Evolutionary conservation across 1,140 invertebrate genomes (phyloP), one percentile per base, ranked within the genome.

Genomic region (Ceratina japonica): DNA sequence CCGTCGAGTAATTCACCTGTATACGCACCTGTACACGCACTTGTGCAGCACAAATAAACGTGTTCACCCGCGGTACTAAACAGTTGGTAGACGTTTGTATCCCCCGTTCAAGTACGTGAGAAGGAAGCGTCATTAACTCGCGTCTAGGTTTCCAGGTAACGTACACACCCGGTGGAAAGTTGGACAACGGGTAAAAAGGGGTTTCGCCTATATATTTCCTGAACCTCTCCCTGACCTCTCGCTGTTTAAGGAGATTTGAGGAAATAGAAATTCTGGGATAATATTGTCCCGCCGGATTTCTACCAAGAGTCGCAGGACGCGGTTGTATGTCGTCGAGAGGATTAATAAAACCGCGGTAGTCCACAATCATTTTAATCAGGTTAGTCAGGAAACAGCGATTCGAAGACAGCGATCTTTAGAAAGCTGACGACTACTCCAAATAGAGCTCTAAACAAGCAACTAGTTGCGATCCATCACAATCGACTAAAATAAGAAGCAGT

Each of bases 21-120:
- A 58, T 68, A 79, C 64, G 69, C 64, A 73, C 63, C 69, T 68
- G 69, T 79, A 74, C 63, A 69, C 65, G 72, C 69, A 75, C 72
- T 80, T 69, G 16, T 75, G 56, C 52, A 59, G 56, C 56, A 27
- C 79, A 83, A 83, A 83, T 79, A 80, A 75, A 83, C 79, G 78
- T 75, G 78, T 69, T 20, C 63, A 16, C 27, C 49, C 37, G 20
- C 62, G 79, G 31, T 76, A 80, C 65, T 80, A 80, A 80, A 80
- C 79, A 80, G 64, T 70, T 54, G 64, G 64, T 68, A 37, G 73
- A 74, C 68, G 73, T 75, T 80, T 80, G 79, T 69, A 75, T 54
- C 79, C 63, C 51, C n/a, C 31, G 63, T 66, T n/a, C n/a, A 68
- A 62, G 64, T 58, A 73, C 76, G 62, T 65, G 70, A 79, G 70